Evolutionary conservation across 2,888 invertebrate species (phyloP), one percentile per base, ranked within the genome.

Genomic region (Priocnemis perturbator): DNA sequence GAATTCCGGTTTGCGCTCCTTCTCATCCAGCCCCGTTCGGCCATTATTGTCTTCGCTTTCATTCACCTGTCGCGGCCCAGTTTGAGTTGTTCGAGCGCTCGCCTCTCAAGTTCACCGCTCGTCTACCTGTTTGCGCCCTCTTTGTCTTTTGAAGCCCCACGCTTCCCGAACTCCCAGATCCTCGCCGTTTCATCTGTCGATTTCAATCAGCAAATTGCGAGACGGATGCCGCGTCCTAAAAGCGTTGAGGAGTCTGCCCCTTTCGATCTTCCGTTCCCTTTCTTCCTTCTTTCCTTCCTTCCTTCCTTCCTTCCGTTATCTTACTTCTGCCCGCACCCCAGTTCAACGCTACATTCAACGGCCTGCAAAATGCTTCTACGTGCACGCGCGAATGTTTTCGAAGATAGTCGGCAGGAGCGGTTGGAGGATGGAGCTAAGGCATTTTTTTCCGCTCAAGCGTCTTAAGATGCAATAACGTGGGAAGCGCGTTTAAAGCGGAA

Each of bases 191-290:
- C 44, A 56, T 61, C 57, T 30, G 59, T 23, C 64, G 64, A 47
- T 67, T 71, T 67, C 67, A 77, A 79, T 78, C 75, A 73, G 68
- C 62, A 71, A 74, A 73, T 74, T 69, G 66, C 58, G 45, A 65
- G 64, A 60, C 37, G 67, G 63, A 65, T 62, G 63, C 7, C 1
- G 1, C 37, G 14, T 37, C 11, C 37, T 37, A 37, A 37, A 11
- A 37, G 11, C 37, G 11, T 37, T 9, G 11, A 9, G 5, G 2
- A 26, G 3, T 26, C n/a, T n/a, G n/a, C n/a, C 47, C 44, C 48
- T 26, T 47, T 21, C 65, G 19, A 11, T 19, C 20, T 26, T 37
- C 59, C 44, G 52, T 60, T 60, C 60, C 20, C 30, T 53, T 65
- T 59, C 61, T 20, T 62, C 66, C 61, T 59, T 62, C 19, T 14